Base-by-base conservation (phyloP, 1,140 invertebrate species). In the Mylabris phalerata region DNA sequence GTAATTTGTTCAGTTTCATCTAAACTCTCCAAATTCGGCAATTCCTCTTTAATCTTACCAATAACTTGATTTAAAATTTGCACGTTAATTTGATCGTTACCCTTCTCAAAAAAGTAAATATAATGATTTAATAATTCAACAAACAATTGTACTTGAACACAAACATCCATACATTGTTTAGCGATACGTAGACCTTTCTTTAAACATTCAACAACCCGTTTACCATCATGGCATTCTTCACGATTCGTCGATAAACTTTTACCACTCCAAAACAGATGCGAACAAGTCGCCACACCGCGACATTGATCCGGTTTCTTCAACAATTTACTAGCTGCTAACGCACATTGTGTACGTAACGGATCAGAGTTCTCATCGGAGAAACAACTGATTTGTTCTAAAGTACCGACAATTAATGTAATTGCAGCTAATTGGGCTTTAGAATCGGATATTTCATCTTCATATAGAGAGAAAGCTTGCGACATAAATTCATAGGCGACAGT, bases 361-460 rank as follows among this genome's bases (percentile, higher is more conserved):
- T 97, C 93, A n/a, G 94, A 93, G 72, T 98, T 98, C 71, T 99
- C 97, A 64, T 97, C 93, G 59, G 88, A 84, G 68, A 98, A 95
- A 61, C 91, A 95, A 57, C 84, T 84, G 78, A 96, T 93, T 74
- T 95, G 90, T 73, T 98, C 94, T 58, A 98, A 87, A 0, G 95
- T 97, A 41, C 90, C 93, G 59, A 97, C 94, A 38, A 99, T 94
- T 1, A 98, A 78, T 0, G 93, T 95, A 46, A 99, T 95, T 11
- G 95, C 95, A 1, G 94, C 90, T 46, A 98, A 76, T 74, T 99
- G 96, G 27, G 95, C 92, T 73, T 98, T 97, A 47, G 93, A 96
- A 71, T 99, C 97, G 5, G 92, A 93, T 66, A 99, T 97, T 77
- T 99, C 97, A 73, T 99, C 97, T 75, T 99, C 97, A 69, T 98